Evolutionary conservation across 2,113 vertebrate species (phyloP).

Genomic region (Synchiropus splendidus): DNA sequence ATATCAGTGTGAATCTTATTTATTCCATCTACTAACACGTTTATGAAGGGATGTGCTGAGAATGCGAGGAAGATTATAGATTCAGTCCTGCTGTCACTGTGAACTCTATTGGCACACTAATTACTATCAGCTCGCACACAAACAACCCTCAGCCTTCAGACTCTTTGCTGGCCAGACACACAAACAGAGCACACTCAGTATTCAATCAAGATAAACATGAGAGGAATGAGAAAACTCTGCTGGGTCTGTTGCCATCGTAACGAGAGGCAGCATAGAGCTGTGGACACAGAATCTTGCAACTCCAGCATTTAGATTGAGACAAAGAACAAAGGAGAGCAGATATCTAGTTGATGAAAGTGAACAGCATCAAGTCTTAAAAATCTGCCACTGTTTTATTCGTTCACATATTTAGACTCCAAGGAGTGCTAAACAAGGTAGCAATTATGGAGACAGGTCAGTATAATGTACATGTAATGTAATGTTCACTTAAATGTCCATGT

Average conservation of each 20-base stretch:
- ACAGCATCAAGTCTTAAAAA: not conserved
- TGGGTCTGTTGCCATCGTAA: constrained; percentile 58
- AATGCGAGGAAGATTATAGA: not conserved
- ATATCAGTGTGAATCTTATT: no score
- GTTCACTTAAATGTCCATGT: no score
- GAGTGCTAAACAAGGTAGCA: no score
- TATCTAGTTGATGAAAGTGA: constrained; percentile 2
- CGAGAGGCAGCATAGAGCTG: constrained; percentile 28
- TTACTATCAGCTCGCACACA: constrained; percentile 2
- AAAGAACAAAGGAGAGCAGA: constrained; percentile 38
- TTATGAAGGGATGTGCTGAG: not conserved
- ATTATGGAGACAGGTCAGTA: no score
- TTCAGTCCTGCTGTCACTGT: constrained; percentile 2
- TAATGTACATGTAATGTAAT: no score
- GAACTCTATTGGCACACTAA: not conserved
- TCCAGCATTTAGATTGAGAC: constrained; percentile 15
- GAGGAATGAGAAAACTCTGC: constrained; percentile 15
- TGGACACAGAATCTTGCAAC: constrained; percentile 7
- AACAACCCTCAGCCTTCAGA: not conserved
- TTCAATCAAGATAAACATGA: constrained; percentile 11
- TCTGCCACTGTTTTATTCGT: no score
- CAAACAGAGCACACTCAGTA: not conserved
- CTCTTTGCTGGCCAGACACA: no score
- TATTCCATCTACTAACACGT: not conserved
- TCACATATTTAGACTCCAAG: no score